A percentile compares a stretch with the other conserved stretches of the same genome.
Evolutionary conservation across 2,888 invertebrate species (phyloP).

Genomic region (Encarsia formosa): DNA sequence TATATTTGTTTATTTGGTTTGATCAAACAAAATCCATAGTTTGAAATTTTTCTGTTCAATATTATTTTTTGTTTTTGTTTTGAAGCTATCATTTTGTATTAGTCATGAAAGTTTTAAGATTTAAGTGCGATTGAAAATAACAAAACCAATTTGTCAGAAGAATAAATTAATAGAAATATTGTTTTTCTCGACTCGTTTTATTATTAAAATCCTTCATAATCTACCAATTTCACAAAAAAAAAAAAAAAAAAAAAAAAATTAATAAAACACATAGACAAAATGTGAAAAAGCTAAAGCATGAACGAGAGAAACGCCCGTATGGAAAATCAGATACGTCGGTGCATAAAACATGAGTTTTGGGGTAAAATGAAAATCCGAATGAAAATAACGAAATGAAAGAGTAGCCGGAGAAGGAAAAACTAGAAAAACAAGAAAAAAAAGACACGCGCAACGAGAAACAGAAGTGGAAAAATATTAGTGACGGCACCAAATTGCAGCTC

Average conservation of each 20-base stretch:
- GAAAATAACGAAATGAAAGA: conserved; percentile 31
- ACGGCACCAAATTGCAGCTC: too few species aligned
- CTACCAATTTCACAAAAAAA: conserved; percentile 1
- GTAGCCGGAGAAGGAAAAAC: conserved; percentile 7
- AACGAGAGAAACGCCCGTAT: conserved; percentile 2
- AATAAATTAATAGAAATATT: conserved; percentile 7
- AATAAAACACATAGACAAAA: not conserved
- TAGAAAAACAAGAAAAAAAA: too few species aligned
- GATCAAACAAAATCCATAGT: not conserved
- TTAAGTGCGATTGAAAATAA: not conserved
- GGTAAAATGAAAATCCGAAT: conserved; percentile 34
- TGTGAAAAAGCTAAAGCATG: conserved; percentile 6
- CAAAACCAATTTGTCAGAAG: not conserved
- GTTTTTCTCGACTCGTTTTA: conserved; percentile 7
- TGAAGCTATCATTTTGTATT: not conserved
- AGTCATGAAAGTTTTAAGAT: too few species aligned
- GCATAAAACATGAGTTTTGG: conserved; percentile 36
- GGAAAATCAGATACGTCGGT: conserved; percentile 35
- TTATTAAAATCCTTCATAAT: conserved; percentile 10
- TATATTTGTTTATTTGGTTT: not conserved
- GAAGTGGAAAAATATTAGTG: too few species aligned
- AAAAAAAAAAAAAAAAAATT: not conserved
- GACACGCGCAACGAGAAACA: too few species aligned
- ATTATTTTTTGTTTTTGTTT: not conserved
- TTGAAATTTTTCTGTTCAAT: not conserved